phyloP scores from a whole-genome alignment of 1,140 invertebrate species.

The Platorchestia sp. region DNA sequence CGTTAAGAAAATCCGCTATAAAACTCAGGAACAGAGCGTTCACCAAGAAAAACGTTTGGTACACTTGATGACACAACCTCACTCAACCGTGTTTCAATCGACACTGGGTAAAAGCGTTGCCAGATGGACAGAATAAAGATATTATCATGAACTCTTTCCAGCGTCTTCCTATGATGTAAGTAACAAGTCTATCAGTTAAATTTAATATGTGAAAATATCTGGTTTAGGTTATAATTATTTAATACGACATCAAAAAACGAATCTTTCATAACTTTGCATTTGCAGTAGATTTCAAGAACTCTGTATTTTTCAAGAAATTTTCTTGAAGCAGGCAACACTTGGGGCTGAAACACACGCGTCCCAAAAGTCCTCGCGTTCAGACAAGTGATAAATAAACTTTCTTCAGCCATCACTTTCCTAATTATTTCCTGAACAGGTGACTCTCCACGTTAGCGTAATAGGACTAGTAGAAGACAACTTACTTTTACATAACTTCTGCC shows the following conservation, averaged over 20 bases:
- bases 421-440: neutral
- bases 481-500: neutral
- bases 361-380: constrained; percentile 44
- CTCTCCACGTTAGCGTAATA: neutral
- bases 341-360: constrained; percentile 26
- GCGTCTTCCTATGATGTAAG: neutral
- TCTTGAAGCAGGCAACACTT: neutral
- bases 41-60: constrained; percentile 32
- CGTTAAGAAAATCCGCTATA: constrained; percentile 17
- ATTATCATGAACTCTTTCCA: neutral
- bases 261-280: neutral
- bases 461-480: neutral
- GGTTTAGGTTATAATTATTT: neutral
- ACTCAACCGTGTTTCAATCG: constrained; percentile 3
- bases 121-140: neutral
- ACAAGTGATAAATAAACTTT: constrained; percentile 47
- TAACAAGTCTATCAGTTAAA: neutral
- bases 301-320: neutral
- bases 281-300: neutral
- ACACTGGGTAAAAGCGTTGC: constrained; percentile 4
- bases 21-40: constrained; percentile 24
- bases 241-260: neutral
- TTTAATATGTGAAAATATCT: neutral
- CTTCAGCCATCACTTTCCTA: neutral
- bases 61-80: neutral